phyloP scores from a whole-genome alignment of 1,140 invertebrate species.

The Sycophaga agraensis region DNA sequence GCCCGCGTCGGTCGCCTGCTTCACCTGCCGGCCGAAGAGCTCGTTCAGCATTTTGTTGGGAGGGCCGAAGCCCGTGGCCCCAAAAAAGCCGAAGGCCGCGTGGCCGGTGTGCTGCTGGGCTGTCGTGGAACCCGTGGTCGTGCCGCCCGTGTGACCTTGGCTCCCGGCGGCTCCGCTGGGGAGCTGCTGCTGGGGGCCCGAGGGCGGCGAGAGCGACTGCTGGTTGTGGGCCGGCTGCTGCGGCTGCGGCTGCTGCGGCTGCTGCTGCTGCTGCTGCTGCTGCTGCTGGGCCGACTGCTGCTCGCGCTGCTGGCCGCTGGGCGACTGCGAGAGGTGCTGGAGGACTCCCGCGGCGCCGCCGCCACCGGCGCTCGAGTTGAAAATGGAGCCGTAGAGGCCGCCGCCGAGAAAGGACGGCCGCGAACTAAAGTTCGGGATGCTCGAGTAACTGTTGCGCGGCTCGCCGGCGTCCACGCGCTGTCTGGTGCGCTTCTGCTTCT shows the following conservation, averaged over 20 bases:
- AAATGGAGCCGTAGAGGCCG: constrained; percentile 80
- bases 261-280: too few relatives aligned
- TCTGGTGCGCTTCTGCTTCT: constrained; percentile 87
- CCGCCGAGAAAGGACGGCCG: constrained; percentile 79
- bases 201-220: neutral
- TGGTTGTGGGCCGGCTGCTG: constrained; percentile 32
- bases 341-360: neutral
- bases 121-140: constrained; percentile 51
- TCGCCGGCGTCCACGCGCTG: constrained; percentile 92
- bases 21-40: constrained; percentile 74
- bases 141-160: constrained; percentile 43
- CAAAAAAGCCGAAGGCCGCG: constrained; percentile 71
- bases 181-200: constrained; percentile 1
- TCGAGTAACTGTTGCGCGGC: constrained; percentile 88
- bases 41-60: constrained; percentile 76
- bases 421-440: constrained; percentile 83
- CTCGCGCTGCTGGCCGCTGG: constrained; percentile 35
- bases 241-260: constrained; percentile 35
- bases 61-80: constrained; percentile 69
- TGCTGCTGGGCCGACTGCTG: too few relatives aligned
- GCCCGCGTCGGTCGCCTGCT: constrained; percentile 69
- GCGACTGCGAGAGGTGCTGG: constrained; percentile 22
- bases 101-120: constrained; percentile 55
- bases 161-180: constrained; percentile 44
- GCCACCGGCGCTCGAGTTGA: constrained; percentile 53